These are phyloP conservation scores for Sympetrum striolatum DNA, from an alignment of 2,888 invertebrate species.

Conservation along the genomic window DNA sequence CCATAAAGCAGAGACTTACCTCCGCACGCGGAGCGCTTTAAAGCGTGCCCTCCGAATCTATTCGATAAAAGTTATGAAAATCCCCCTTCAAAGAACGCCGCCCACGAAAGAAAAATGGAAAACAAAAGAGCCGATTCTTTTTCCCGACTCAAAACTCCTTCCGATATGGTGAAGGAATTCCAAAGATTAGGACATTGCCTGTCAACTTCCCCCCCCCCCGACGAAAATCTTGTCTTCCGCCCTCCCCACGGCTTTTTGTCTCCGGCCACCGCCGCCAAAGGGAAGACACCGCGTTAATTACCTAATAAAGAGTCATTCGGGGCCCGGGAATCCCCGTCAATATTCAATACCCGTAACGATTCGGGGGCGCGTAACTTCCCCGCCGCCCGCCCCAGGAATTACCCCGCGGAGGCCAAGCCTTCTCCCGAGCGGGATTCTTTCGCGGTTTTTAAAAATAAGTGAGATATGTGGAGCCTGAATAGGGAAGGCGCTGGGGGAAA, in stretches of 20 bases:
- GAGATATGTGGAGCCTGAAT: not conserved
- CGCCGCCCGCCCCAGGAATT: not conserved
- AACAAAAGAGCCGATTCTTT: not conserved
- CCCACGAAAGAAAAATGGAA: not conserved
- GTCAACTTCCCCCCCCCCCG: constrained; percentile 6
- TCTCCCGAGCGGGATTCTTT: not conserved
- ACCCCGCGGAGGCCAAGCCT: not conserved
- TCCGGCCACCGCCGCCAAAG: not conserved
- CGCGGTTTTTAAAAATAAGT: constrained; percentile 3
- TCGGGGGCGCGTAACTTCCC: not conserved
- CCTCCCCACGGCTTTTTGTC: not conserved
- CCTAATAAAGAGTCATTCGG: not conserved
- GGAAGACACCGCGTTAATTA: not conserved
- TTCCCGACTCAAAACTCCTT: not conserved
- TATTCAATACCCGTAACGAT: not conserved
- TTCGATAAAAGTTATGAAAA: constrained; percentile 41
- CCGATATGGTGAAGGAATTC: constrained; percentile 38
- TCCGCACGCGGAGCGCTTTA: not conserved
- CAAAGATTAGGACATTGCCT: constrained; percentile 31
- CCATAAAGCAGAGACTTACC: not conserved
- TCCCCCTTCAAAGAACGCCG: constrained; percentile 8
- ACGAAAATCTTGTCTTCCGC: not conserved
- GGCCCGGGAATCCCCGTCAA: not conserved
- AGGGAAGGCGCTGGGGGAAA: not conserved
- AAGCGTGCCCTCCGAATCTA: constrained; percentile 2